Evolutionary conservation across 2,888 invertebrate genomes (phyloP).

Genomic region (Drosophila robusta): DNA sequence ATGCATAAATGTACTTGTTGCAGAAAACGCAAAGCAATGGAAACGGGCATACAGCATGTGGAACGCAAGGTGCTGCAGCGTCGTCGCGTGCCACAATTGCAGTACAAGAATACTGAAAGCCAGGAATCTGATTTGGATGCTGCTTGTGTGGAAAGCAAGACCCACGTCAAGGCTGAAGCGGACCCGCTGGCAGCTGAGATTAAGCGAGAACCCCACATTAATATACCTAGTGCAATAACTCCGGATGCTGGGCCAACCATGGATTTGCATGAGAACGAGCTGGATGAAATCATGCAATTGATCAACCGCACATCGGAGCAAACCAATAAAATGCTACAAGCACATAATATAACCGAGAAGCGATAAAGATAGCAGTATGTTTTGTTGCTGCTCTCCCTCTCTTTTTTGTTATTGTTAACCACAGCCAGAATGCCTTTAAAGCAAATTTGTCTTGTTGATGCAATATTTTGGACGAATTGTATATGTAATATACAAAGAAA

Average conservation of each 20-base stretch:
- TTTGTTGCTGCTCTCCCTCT: neutral
- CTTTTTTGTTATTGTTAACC: no score
- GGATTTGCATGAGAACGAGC: neutral
- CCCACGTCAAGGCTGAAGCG: neutral
- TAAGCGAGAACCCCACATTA: neutral
- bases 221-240: neutral
- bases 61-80: slow-evolving; percentile 59
- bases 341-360: neutral
- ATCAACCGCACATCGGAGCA: slow-evolving; percentile 4
- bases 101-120: slow-evolving; percentile 78
- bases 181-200: neutral
- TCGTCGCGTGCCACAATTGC: slow-evolving; percentile 47
- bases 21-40: slow-evolving; percentile 76
- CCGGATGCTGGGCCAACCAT: neutral
- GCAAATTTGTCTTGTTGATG: neutral
- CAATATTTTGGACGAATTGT: slow-evolving; percentile 7
- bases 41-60: slow-evolving; percentile 58
- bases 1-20: neutral
- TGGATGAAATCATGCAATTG: slow-evolving; percentile 28
- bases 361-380: slow-evolving; percentile 13
- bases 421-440: neutral
- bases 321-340: slow-evolving; percentile 2
- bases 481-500: neutral
- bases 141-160: neutral
- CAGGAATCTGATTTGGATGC: slow-evolving; percentile 50